Evolutionary conservation across 2,113 vertebrate genomes (phyloP).

Genomic region (Takifugu flavidus): DNA sequence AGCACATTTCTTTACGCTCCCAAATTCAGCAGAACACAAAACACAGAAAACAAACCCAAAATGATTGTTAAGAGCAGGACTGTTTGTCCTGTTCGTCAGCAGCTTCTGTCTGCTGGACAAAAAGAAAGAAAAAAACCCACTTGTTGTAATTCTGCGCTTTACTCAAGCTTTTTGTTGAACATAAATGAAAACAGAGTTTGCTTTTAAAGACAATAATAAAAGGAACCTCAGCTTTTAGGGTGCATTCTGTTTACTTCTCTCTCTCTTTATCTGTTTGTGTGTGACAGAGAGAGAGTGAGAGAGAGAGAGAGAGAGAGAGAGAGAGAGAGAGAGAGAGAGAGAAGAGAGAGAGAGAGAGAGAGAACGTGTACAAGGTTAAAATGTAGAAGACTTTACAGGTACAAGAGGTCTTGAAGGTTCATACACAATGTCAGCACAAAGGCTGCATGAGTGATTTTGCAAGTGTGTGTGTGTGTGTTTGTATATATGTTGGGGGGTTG

Average conservation of each 20-base stretch:
- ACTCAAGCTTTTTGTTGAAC: neutral
- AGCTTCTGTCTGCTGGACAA: too few relatives aligned
- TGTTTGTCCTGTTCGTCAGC: too few relatives aligned
- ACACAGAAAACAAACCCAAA: too few relatives aligned
- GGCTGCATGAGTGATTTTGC: constrained; percentile 43
- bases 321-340: too few relatives aligned
- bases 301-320: too few relatives aligned
- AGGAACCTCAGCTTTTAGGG: too few relatives aligned
- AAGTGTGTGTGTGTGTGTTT: constrained; percentile 15
- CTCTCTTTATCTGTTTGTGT: constrained; percentile 10
- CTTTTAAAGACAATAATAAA: neutral
- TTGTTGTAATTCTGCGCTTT: neutral
- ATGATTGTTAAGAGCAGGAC: too few relatives aligned
- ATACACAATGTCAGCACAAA: constrained; percentile 53
- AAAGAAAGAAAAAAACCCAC: too few relatives aligned
- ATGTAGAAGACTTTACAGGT: constrained; percentile 41
- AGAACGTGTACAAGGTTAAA: constrained; percentile 28
- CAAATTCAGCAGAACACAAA: too few relatives aligned
- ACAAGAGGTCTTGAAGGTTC: constrained; percentile 41
- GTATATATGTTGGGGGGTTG: constrained; percentile 9
- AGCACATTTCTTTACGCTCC: too few relatives aligned
- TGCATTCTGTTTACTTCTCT: neutral
- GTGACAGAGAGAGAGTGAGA: neutral
- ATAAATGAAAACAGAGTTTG: too few relatives aligned
- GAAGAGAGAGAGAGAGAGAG: too few relatives aligned